Evolutionary conservation across 2,113 vertebrate species (phyloP).

Genomic region (Heloderma charlesbogerti): DNA sequence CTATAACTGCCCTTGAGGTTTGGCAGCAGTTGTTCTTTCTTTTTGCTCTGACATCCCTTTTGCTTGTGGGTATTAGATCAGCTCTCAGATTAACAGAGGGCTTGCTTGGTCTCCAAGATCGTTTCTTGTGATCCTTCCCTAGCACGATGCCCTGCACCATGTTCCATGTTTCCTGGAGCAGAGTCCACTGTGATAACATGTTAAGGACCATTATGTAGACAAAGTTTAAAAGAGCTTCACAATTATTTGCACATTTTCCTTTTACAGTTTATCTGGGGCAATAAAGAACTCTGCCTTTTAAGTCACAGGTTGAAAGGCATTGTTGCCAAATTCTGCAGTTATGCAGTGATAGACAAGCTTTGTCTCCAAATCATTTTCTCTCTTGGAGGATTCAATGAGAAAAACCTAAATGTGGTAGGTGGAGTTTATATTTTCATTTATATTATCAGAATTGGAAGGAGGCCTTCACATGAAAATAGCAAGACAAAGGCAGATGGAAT

Average conservation of each 20-base stretch:
- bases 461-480: background rate
- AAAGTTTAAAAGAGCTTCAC: background rate
- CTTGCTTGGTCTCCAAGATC: too few species aligned
- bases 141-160: too few species aligned
- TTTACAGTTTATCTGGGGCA: constrained; percentile 7
- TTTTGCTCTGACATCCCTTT: too few species aligned
- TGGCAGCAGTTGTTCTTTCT: too few species aligned
- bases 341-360: background rate
- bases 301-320: background rate
- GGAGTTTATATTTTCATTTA: background rate
- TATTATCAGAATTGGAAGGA: background rate
- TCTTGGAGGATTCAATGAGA: background rate
- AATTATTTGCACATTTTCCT: background rate
- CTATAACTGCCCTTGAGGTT: too few species aligned
- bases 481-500: background rate
- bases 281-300: background rate
- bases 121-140: too few species aligned
- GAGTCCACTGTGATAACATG: background rate
- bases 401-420: background rate
- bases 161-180: too few species aligned
- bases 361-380: background rate
- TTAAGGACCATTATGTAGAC: background rate
- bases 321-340: background rate
- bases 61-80: too few species aligned
- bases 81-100: too few species aligned